Conservation (phyloP, 2,113 vertebrate genomes). For the Anas platyrhynchos region DNA sequence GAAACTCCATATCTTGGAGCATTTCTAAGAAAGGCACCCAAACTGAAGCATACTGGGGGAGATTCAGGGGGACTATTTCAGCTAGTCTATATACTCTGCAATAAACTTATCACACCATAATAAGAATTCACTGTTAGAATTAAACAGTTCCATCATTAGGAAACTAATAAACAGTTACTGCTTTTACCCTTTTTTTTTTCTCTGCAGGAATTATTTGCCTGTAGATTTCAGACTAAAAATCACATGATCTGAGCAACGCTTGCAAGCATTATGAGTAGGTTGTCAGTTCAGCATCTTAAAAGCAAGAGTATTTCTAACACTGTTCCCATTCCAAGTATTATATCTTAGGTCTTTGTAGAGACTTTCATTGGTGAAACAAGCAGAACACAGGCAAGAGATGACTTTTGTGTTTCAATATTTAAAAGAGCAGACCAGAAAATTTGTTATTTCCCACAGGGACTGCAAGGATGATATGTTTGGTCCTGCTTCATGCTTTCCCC, state of each 20-base stretch:
- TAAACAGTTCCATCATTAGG: neutral
- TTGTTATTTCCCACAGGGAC: neutral
- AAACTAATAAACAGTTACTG: neutral
- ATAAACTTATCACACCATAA: neutral
- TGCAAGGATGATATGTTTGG: accelerated
- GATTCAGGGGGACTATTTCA: neutral
- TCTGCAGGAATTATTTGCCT: neutral
- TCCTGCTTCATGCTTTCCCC: neutral
- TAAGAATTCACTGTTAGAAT: neutral
- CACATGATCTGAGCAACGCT: accelerated
- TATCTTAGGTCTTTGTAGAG: neutral
- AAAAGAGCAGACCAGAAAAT: neutral
- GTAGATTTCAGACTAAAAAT: neutral
- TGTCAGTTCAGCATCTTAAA: neutral
- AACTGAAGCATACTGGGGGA: neutral
- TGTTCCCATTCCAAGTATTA: neutral
- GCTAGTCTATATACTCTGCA: neutral
- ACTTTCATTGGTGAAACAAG: neutral
- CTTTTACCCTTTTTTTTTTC: neutral
- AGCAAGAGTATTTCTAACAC: neutral
- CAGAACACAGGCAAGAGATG: neutral
- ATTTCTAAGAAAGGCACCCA: neutral
- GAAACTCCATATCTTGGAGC: slow-evolving; percentile 11
- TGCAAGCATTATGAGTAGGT: neutral
- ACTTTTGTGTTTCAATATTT: neutral